Percentiles rank a stretch among this genome's conserved stretches.
Conservation (phyloP, 1,140 invertebrate species). For the Scylla paramamosain region DNA sequence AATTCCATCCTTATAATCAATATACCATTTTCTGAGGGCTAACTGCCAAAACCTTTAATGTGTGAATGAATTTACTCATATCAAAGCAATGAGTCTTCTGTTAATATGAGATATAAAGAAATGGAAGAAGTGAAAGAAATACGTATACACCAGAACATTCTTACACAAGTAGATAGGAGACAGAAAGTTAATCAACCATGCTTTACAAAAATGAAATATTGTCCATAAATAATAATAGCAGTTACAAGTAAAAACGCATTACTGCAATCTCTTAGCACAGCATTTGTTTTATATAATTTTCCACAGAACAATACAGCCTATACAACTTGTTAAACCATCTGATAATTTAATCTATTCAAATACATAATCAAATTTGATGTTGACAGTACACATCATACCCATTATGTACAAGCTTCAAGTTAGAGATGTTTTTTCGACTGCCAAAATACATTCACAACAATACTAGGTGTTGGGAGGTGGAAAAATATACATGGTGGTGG, state of each 20-base stretch:
- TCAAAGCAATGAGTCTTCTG: background rate
- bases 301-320: background rate
- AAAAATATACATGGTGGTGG: slow-evolving; percentile 69
- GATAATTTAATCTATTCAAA: slow-evolving; percentile 12
- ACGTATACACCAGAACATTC: background rate
- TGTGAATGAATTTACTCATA: background rate
- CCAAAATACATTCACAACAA: slow-evolving; percentile 22
- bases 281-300: slow-evolving; percentile 1
- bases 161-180: background rate
- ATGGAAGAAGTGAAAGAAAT: background rate
- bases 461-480: slow-evolving; percentile 69
- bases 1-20: slow-evolving; percentile 28
- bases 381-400: background rate
- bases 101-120: background rate
- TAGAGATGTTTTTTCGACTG: background rate
- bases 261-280: slow-evolving; percentile 8
- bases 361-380: background rate
- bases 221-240: background rate
- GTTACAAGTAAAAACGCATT: background rate
- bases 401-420: background rate
- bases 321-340: background rate
- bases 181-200: background rate
- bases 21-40: background rate
- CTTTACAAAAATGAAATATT: background rate
- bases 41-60: background rate